Evolutionary conservation across 1,140 invertebrate genomes (phyloP), one percentile per base, ranked within the genome.

Genomic region (Drosophila jambulina): DNA sequence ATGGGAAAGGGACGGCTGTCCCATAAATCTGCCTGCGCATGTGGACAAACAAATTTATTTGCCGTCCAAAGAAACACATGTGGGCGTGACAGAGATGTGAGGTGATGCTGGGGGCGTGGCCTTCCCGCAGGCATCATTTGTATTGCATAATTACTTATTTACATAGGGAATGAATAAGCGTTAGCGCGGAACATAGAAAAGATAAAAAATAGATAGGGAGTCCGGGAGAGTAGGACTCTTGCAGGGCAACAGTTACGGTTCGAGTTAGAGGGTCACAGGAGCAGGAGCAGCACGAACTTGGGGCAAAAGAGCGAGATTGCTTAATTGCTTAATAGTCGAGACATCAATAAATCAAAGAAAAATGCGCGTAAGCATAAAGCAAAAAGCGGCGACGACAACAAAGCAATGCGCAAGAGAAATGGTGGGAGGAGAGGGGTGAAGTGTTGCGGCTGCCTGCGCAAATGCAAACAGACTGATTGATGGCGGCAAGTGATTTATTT

Each of bases 321-420:
- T 86, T 86, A 86, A 86, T 86, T 86, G 82, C 82, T 86, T 87
- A 86, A 86, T 86, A 86, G 82, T 87, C 82, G 82, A 87, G 83
- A 87, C 82, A 87, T 86, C 82, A 78, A 86, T 86, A 86, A 86
- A 86, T 86, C 82, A 86, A 87, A 75, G 49, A 82, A 86, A 85
- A 87, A 86, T 87, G 70, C 83, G 82, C 82, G 75, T 79, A 86
- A 85, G 82, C 82, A 85, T 75, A 85, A 81, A 85, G 75, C 63
- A 57, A 82, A 72, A 64, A 75, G 45, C 32, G 42, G 75, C 60
- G 51, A n/a, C 65, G 77, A 78, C 77, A 78, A 85, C 71, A 77
- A 78, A 86, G 51, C 63, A 63, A 78, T 62, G 75, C 46, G 40
- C 34, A 75, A 48, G 65, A 48, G 62, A 69, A 64, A 43, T 48